Evolutionary conservation across 2,888 invertebrate genomes (phyloP).

Genomic region (Orthonevra nobilis): DNA sequence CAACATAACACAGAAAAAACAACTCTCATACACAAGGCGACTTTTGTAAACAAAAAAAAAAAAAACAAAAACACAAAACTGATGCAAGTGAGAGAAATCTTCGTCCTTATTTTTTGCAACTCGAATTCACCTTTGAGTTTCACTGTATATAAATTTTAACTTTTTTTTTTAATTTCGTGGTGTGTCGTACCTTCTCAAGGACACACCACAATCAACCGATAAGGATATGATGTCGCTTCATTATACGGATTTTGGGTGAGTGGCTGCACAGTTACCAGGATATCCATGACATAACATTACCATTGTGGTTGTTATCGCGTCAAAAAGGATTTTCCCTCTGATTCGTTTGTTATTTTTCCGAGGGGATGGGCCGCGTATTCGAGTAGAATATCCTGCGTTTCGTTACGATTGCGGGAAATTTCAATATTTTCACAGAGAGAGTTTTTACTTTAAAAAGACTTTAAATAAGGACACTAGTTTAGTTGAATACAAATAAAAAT

Average conservation of each 20-base stretch:
- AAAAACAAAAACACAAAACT: no score
- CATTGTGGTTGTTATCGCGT: not conserved
- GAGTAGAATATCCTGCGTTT: not conserved
- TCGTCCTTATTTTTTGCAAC: conserved; percentile 7
- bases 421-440: conserved; percentile 21
- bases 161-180: not conserved
- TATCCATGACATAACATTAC: conserved; percentile 67
- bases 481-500: not conserved
- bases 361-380: no score
- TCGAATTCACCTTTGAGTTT: not conserved
- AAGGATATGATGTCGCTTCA: conserved; percentile 47
- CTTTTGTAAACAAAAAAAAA: not conserved
- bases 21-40: not conserved
- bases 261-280: conserved; percentile 41
- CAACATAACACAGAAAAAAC: not conserved
- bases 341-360: not conserved
- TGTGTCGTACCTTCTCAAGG: conserved; percentile 56
- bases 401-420: conserved; percentile 6
- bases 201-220: conserved; percentile 55
- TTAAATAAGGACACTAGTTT: no score
- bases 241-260: conserved; percentile 48
- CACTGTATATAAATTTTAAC: not conserved
- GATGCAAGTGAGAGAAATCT: no score
- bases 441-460: no score
- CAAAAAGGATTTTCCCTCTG: not conserved